Percentiles rank a stretch among this genome's conserved stretches.
phyloP scores from a whole-genome alignment of 2,888 invertebrate species.

The Meta bourneti region DNA sequence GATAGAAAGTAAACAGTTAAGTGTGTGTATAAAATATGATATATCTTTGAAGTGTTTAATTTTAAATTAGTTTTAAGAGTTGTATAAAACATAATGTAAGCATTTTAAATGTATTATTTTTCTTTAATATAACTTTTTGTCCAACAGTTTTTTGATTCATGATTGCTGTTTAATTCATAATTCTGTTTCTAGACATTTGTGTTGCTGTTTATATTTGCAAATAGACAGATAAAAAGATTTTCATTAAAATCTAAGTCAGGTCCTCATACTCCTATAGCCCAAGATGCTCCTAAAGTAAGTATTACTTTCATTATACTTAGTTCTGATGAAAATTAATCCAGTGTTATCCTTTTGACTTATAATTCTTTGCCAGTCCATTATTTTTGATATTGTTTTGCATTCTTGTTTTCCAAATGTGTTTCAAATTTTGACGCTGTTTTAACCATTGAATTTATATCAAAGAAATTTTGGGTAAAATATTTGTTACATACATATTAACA shows the following conservation, averaged over 20 bases:
- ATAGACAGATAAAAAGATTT: constrained; percentile 95
- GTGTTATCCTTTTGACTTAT: not conserved
- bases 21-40: no score
- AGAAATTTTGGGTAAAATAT: no score
- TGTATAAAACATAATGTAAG: no score
- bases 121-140: no score
- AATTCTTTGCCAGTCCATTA: not conserved
- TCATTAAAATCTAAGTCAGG: constrained; percentile 92
- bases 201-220: constrained; percentile 94
- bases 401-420: not conserved
- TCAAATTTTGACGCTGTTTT: not conserved
- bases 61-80: no score
- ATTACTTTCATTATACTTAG: not conserved
- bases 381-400: not conserved
- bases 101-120: no score
- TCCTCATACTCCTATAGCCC: constrained; percentile 93
- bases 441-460: no score
- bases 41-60: no score
- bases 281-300: constrained; percentile 88
- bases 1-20: no score
- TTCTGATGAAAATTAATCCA: not conserved
- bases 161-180: no score
- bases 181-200: constrained; percentile 85
- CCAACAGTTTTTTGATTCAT: no score
- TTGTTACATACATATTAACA: no score